Base-by-base conservation (phyloP, 2,113 vertebrate genomes). In the Ammodytes dubius region DNA sequence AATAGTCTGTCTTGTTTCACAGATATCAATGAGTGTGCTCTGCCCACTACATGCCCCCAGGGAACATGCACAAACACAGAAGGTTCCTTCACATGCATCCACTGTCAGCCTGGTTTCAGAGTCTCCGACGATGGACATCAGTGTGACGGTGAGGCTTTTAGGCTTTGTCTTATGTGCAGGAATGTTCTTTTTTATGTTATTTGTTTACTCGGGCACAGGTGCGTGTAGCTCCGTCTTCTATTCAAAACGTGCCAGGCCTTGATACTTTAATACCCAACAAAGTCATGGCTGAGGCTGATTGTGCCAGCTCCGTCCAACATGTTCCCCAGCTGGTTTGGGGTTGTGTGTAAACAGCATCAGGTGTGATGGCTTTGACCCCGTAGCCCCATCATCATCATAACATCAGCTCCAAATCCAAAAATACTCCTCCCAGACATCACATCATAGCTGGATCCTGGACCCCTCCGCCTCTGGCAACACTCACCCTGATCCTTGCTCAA, bases 11-110 rank as follows among this genome's bases (percentile, higher is more conserved):
- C 17, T 87, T 88, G 53, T 87, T 83, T 80, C 66, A 40, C 68
- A 95, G 95, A 95, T 89, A 90, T 95, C 43, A 87, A 95, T 67
- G 94, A 95, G 88, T 95, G 94, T 71, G 68, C 80, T 7, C 84
- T 92, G 73, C 77, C 86, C 52, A 84, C 59, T 40, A 80, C 91
- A 35, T 95, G 94, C 66, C 91, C 90, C 27, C 75, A 70, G 64
- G 92, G 93, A 89, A 93, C 88, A 52, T 95, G 94, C 63, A 91
- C 86, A 59, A 95, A 95, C 85, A 94, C 82, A 45, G 81, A 81
- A 7, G 94, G 94, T 53, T 95, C 95, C n/a, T 95, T 89, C 87
- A 87, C 74, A 8, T 95, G 95, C 68, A 65, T 89, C 73, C 14
- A 56, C 76, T 95, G 94, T 83, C 79, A 86, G 7, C 72, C 90